Conservation (phyloP, 2,113 vertebrate species). For the Callithrix jacchus region DNA sequence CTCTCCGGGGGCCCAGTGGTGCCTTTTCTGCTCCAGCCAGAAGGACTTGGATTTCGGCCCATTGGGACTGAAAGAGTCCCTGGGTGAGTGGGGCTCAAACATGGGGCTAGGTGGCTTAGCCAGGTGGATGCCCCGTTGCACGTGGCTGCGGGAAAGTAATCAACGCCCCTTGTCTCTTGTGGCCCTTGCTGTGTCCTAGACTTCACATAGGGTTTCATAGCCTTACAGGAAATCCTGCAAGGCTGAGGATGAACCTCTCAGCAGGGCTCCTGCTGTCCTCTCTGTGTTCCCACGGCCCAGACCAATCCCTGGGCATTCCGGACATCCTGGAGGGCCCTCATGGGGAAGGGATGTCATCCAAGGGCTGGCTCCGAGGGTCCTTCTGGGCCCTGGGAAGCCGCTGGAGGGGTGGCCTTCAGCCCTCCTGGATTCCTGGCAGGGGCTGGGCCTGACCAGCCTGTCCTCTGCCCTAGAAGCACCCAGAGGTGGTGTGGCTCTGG, state of each 20-base stretch:
- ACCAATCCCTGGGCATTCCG: fast-evolving
- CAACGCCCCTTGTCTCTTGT: neutral
- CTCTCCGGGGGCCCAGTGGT: neutral
- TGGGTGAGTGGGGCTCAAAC: neutral
- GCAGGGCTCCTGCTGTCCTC: too few relatives aligned
- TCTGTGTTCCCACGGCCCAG: neutral
- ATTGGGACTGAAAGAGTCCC: neutral
- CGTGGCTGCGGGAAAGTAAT: neutral
- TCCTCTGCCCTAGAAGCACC: neutral
- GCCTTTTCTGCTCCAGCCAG: neutral
- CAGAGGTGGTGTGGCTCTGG: neutral
- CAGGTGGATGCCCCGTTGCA: too few relatives aligned
- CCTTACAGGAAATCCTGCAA: too few relatives aligned
- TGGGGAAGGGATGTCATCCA: too few relatives aligned
- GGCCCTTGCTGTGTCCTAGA: neutral
- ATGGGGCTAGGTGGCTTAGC: neutral
- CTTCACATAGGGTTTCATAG: neutral
- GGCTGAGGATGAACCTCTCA: fast-evolving
- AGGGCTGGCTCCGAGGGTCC: neutral
- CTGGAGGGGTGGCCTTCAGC: neutral
- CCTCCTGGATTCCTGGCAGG: neutral
- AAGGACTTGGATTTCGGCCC: neutral
- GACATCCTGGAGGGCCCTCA: too few relatives aligned
- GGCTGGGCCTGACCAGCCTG: too few relatives aligned
- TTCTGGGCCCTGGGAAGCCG: neutral